These are phyloP conservation scores for Stegophylla sp. DNA, from an alignment of 2,888 invertebrate species.

Conservation along the genomic window DNA sequence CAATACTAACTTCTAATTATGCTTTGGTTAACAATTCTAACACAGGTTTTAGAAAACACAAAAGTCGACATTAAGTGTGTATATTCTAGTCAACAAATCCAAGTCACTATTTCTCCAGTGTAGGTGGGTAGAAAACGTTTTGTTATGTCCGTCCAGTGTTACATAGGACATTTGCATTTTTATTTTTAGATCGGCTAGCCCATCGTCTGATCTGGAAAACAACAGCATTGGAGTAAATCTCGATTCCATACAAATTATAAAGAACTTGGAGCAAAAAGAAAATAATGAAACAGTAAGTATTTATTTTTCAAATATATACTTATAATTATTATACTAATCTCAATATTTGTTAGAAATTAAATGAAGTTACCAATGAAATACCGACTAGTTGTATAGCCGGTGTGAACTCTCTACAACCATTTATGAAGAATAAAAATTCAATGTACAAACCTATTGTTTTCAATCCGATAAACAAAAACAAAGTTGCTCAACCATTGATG, in stretches of 20 bases:
- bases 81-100: slow-evolving; percentile 59
- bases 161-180: no score
- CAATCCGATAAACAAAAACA: slow-evolving; percentile 64
- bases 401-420: slow-evolving; percentile 64
- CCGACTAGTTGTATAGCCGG: slow-evolving; percentile 25
- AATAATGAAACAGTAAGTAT: slow-evolving; percentile 39
- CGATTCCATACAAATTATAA: slow-evolving; percentile 29
- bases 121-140: slow-evolving; percentile 49
- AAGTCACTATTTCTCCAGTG: slow-evolving; percentile 43
- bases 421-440: slow-evolving; percentile 64
- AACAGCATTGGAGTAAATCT: slow-evolving; percentile 30
- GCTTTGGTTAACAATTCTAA: slow-evolving; percentile 59
- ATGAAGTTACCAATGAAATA: slow-evolving; percentile 56
- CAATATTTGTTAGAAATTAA: slow-evolving; percentile 33
- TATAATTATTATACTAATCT: neutral
- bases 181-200: slow-evolving; percentile 50
- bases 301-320: neutral
- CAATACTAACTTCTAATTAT: slow-evolving; percentile 21
- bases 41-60: slow-evolving; percentile 55
- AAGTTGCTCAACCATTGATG: slow-evolving; percentile 57
- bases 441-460: slow-evolving; percentile 66
- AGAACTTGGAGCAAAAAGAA: slow-evolving; percentile 18
- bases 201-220: slow-evolving; percentile 37
- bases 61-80: slow-evolving; percentile 50
- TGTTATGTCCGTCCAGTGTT: neutral